phyloP scores from a whole-genome alignment of 2,888 invertebrate species.

The Drosophila antonietae region DNA sequence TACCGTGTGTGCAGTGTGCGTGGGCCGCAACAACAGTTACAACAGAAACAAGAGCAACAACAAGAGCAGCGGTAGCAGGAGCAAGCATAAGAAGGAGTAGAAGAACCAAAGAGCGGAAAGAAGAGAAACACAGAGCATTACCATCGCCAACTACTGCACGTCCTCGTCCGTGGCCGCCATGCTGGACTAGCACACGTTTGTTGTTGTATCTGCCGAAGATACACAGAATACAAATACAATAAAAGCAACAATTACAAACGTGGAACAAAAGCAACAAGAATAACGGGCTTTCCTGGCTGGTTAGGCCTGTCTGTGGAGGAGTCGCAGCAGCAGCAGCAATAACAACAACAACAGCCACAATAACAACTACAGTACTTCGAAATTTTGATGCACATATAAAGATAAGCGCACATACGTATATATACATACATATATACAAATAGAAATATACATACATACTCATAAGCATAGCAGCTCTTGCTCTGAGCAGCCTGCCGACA shows the following conservation, averaged over 20 bases:
- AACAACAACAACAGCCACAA: constrained; percentile 21
- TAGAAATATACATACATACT: not conserved
- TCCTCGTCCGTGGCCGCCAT: constrained; percentile 57
- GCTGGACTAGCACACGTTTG: constrained; percentile 67
- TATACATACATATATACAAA: not conserved
- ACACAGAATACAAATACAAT: constrained; percentile 38
- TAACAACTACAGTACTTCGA: constrained; percentile 16
- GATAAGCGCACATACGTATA: constrained; percentile 3
- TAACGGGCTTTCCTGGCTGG: constrained; percentile 70
- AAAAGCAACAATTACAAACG: constrained; percentile 16
- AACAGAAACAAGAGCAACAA: constrained; percentile 6
- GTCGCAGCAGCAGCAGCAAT: constrained; percentile 83
- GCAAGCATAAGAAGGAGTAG: constrained; percentile 13
- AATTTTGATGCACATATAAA: not conserved
- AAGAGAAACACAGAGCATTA: constrained; percentile 29
- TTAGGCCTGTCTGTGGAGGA: constrained; percentile 84
- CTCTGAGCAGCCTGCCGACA: constrained; percentile 82
- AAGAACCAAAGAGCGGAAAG: constrained; percentile 19
- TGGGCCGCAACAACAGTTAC: constrained; percentile 14
- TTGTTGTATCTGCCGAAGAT: constrained; percentile 58
- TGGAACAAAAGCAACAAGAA: constrained; percentile 2
- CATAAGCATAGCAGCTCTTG: constrained; percentile 17
- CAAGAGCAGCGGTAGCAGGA: constrained; percentile 7
- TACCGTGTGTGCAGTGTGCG: constrained; percentile 10
- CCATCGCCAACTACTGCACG: constrained; percentile 39